A percentile compares a stretch with the other conserved stretches of the same genome.
Evolutionary conservation across 1,140 invertebrate genomes (phyloP).

Genomic region (Atta texana): DNA sequence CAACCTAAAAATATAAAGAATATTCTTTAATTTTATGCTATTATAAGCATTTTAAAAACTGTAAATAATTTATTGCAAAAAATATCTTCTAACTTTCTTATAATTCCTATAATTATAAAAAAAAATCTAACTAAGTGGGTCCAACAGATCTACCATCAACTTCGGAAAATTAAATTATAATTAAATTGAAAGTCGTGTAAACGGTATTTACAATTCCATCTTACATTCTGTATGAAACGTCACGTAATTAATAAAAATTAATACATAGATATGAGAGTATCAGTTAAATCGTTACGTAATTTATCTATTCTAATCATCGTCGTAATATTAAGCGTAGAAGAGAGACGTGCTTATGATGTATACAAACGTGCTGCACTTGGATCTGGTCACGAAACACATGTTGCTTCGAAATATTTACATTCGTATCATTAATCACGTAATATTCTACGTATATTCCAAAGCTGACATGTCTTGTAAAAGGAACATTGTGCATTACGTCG

Average conservation of each 20-base stretch:
- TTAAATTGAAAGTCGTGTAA: neutral
- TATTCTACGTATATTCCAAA: neutral
- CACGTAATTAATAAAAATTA: constrained; percentile 2
- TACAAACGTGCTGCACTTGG: neutral
- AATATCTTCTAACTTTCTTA: too few species aligned
- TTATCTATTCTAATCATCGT: constrained; percentile 13
- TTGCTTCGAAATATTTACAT: constrained; percentile 6
- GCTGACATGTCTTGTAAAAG: neutral
- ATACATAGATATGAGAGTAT: constrained; percentile 2
- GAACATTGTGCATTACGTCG: neutral
- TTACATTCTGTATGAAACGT: neutral
- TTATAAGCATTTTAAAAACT: too few species aligned
- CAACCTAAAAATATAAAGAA: too few species aligned
- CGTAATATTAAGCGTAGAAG: constrained; percentile 3
- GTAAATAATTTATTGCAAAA: too few species aligned
- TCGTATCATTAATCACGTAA: neutral
- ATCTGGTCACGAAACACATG: constrained; percentile 16
- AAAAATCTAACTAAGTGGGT: too few species aligned
- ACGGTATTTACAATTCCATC: neutral
- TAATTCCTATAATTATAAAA: too few species aligned
- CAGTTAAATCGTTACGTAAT: neutral
- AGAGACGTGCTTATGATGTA: neutral
- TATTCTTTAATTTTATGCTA: too few species aligned
- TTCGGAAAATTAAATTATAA: neutral
- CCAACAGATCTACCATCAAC: too few species aligned